Evolutionary conservation across 1,140 invertebrate species (phyloP), one percentile per base, ranked within the genome.

Genomic region (Asbolus verrucosus): DNA sequence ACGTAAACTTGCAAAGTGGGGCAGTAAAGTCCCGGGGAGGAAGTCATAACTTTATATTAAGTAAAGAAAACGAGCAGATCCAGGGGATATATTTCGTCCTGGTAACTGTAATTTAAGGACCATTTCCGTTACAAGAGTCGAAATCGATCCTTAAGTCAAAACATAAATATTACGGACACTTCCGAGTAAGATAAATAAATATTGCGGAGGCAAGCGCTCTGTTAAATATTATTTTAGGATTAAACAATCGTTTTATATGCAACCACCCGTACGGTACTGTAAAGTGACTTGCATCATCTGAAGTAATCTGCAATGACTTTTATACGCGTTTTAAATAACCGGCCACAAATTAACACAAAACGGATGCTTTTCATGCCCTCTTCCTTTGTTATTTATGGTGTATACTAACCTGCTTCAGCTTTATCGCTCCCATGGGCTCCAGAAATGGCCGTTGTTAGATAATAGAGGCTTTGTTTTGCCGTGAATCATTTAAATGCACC

Each of bases 1-100:
- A 6, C 21, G 46, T 4, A n/a, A 54, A 54, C 19, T 54, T 54
- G 19, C 46, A 30, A 54, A 54, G 46, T 54, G 21, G 46, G 21
- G 30, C 24, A 54, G 19, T 30, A 11, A 54, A n/a, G 43, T 8
- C 16, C 21, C 16, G 15, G 15, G 19, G 15, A 21, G n/a, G 8
- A 9, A 8, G 16, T 21, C 43, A 21, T 50, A 50, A 50, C 43
- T 50, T 13, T 13, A 50, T 13, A 50, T 50, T 50, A 50, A 50
- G 43, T 18, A 21, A 8, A 9, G 18, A 19, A 21, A 50, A 16
- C 13, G n/a, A 14, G 13, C 8, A 19, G 19, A 14, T 19, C 19
- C n/a, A 9, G 16, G 9, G n/a, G n/a, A n/a, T 50, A 21, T 8
- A 50, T 50, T 41, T 50, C 19, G 5, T 18, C 16, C 8, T 50